phyloP scores from a whole-genome alignment of 1,140 invertebrate species.

The Glomeris maerens region DNA sequence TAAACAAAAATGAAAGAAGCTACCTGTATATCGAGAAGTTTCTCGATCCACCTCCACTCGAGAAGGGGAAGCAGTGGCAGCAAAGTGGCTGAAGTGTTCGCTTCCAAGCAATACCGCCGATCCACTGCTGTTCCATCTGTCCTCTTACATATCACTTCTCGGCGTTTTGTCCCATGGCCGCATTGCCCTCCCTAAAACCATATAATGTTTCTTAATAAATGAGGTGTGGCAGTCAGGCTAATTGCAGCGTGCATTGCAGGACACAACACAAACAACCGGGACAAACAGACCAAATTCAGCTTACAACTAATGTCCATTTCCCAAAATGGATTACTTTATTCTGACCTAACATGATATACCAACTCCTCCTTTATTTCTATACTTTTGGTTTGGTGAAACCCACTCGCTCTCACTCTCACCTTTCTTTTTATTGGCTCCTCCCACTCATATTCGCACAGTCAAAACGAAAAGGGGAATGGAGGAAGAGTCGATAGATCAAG shows the following conservation, averaged over 20 bases:
- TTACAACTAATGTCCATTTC: no score
- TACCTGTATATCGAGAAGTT: constrained; percentile 9
- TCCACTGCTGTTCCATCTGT: constrained; percentile 4
- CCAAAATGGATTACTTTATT: no score
- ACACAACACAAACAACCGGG: no score
- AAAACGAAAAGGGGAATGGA: no score
- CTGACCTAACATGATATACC: no score
- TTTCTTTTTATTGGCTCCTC: constrained; percentile 5
- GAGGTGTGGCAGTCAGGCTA: no score
- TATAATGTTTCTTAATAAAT: background rate
- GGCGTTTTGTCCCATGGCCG: constrained; percentile 6
- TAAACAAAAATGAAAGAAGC: constrained; percentile 6
- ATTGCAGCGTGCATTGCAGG: no score
- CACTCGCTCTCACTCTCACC: background rate
- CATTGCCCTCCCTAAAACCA: constrained; percentile 3
- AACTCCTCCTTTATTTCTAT: background rate
- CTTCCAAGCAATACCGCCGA: constrained; percentile 9
- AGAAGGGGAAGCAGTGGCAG: background rate
- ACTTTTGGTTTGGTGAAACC: background rate
- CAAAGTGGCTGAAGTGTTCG: background rate
- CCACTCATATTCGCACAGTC: background rate
- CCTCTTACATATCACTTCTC: constrained; percentile 2
- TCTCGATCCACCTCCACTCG: constrained; percentile 6
- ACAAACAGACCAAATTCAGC: no score
- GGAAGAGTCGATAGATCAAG: no score